Evolutionary conservation across 2,113 vertebrate genomes (phyloP), one percentile per base, ranked within the genome.

Genomic region (Gila orcuttii): DNA sequence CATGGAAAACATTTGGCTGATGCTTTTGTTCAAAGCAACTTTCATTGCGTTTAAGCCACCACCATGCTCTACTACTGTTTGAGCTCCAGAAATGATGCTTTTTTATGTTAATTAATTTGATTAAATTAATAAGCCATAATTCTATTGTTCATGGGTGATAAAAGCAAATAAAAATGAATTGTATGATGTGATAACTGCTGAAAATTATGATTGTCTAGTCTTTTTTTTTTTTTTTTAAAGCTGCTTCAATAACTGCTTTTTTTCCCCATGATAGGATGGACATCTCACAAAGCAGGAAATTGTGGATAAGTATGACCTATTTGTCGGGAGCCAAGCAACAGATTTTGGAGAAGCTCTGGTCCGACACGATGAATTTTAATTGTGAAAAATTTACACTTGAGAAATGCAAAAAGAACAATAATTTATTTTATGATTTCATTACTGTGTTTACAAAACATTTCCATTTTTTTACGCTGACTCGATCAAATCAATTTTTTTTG

Each of bases 321-420:
- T 99, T 80, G 98, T 99, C 87, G 98, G 98, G 77, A 99, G 98
- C 91, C 98, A 99, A 91, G 98, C 96, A 42, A 99, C 98, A 60
- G 97, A 99, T 93, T 99, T 99, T 3, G 98, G 97, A 25, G 97
- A 99, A 89, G 97, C 97, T 62, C 93, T 99, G 89, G 97, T 97
- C 90, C 94, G 97, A 83, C 98, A 99, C 0, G 98, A 99, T n/a
- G 97, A 98, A 86, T 98, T 98, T 92, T 98, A 94, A 95, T 85
- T 39, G 15, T 45, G 74, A 1, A 1, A 23, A 17, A 13, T 19
- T 68, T 28, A 69, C 12, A 21, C 12, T 13, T 62, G 19, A 78
- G 76, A 42, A 45, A 57, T 66, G n/a, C 21, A 11, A 42, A 73
- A 91, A 89, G 91, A 93, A 93, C 93, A 90, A 73, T 96, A 96